Percentiles rank a stretch among this genome's conserved stretches.
Conservation (phyloP, 2,888 invertebrate genomes). For the Anticlea derivata region DNA sequence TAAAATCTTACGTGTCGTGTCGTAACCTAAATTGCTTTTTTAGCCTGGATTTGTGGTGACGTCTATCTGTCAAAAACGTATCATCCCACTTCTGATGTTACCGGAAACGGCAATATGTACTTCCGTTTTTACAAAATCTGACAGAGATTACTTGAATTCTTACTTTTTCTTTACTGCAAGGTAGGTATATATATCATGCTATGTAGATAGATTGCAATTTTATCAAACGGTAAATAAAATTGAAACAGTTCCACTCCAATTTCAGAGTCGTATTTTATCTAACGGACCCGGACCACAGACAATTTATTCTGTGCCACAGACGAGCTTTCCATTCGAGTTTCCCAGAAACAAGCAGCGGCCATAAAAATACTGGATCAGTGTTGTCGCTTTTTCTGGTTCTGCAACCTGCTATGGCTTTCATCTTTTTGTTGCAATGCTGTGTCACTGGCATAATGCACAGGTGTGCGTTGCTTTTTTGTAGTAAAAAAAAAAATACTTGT, state of each 20-base stretch:
- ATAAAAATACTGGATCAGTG: slow-evolving; percentile 28
- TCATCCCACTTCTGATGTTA: too few species aligned
- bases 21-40: too few species aligned
- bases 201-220: neutral
- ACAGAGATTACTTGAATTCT: too few species aligned
- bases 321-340: slow-evolving; percentile 29
- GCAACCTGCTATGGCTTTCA: slow-evolving; percentile 11
- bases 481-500: neutral
- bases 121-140: too few species aligned
- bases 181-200: neutral
- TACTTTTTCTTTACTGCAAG: too few species aligned
- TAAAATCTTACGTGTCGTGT: too few species aligned
- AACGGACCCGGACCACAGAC: slow-evolving; percentile 25
- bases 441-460: neutral
- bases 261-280: slow-evolving; percentile 14
- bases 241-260: slow-evolving; percentile 17
- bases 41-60: too few species aligned
- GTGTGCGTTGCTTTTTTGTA: neutral
- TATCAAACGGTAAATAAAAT: slow-evolving; percentile 16
- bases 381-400: slow-evolving; percentile 13
- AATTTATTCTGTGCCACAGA: slow-evolving; percentile 23
- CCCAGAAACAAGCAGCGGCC: slow-evolving; percentile 16
- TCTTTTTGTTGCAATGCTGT: neutral
- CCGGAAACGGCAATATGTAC: too few species aligned
- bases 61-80: too few species aligned